Evolutionary conservation across 2,888 invertebrate genomes (phyloP).

Genomic region (Torymus auratus): DNA sequence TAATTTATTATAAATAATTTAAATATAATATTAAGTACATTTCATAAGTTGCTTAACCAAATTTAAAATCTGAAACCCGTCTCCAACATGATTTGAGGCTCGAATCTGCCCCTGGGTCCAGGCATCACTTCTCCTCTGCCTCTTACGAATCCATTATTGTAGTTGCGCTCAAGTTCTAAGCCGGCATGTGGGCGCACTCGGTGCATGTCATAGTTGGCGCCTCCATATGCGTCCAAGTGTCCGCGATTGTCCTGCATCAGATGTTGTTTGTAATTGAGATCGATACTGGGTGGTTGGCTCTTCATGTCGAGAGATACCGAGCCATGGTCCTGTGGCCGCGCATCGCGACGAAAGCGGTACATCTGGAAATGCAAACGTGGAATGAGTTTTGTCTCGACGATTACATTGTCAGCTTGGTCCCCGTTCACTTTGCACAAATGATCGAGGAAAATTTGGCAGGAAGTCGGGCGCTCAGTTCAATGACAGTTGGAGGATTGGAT

Average conservation of each 20-base stretch:
- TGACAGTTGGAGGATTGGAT: not conserved
- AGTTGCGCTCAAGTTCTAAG: conserved; percentile 10
- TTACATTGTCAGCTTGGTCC: no score
- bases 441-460: no score
- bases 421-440: no score
- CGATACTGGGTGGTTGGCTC: not conserved
- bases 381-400: no score
- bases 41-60: no score
- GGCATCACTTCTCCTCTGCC: conserved; percentile 13
- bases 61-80: conserved; percentile 31
- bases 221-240: conserved; percentile 21
- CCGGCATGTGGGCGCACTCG: conserved; percentile 13
- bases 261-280: conserved; percentile 33
- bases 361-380: not conserved
- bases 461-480: no score
- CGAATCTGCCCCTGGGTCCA: not conserved
- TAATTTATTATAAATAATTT: no score
- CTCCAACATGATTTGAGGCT: conserved; percentile 2
- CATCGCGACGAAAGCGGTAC: conserved; percentile 14
- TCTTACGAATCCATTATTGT: conserved; percentile 11
- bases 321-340: not conserved
- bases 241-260: not conserved
- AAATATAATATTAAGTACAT: no score
- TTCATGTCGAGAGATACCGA: not conserved
- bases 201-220: not conserved